A percentile compares a stretch with the other conserved stretches of the same genome.
Evolutionary conservation across 2,113 vertebrate genomes (phyloP).

Genomic region (Mesembrinibis cayennensis): DNA sequence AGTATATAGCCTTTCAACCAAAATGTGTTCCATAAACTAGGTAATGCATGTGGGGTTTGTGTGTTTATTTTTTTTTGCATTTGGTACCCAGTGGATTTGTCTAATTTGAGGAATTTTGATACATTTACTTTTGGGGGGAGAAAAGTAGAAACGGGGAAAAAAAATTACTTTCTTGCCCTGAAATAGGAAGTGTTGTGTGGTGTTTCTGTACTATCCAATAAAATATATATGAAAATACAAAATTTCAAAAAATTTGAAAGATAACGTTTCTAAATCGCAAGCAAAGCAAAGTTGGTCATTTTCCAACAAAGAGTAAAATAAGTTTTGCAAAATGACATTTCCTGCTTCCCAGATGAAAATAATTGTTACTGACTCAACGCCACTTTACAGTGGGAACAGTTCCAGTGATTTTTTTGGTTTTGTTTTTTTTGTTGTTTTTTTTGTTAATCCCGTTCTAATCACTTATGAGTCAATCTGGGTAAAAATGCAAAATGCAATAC

Average conservation of each 20-base stretch:
- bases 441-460: constrained; percentile 40
- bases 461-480: constrained; percentile 32
- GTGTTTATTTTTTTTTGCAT: neutral
- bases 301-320: neutral
- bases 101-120: neutral
- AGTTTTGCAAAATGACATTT: neutral
- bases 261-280: rapidly evolving
- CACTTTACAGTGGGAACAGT: neutral
- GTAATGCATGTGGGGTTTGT: neutral
- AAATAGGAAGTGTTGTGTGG: neutral
- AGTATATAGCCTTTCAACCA: neutral
- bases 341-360: neutral
- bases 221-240: neutral
- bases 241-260: neutral
- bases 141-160: neutral
- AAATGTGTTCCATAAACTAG: neutral
- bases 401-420: neutral
- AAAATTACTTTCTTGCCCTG: neutral
- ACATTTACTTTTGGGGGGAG: neutral
- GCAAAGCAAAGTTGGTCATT: neutral
- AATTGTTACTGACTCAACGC: constrained; percentile 47
- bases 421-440: neutral
- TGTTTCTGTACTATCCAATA: neutral
- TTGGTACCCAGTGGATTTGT: neutral
- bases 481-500: neutral